Evolutionary conservation across 2,888 invertebrate species (phyloP).

Genomic region (Pantelozetes paolii): DNA sequence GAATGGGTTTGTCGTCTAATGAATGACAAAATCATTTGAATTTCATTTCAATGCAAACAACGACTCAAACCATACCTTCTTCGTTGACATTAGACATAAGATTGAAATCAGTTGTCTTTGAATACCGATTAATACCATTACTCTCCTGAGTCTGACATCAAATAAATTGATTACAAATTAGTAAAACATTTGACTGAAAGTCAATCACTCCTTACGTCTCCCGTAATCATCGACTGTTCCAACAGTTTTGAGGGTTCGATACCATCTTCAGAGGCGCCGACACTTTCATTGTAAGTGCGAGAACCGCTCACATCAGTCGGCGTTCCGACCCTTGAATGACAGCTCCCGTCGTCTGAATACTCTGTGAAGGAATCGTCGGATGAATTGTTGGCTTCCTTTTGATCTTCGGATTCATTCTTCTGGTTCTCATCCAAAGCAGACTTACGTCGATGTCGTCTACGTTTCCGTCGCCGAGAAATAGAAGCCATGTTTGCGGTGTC

Average conservation of each 20-base stretch:
- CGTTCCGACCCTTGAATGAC: background rate
- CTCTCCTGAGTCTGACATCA: slow-evolving; percentile 16
- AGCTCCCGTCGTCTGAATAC: slow-evolving; percentile 9
- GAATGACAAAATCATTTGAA: background rate
- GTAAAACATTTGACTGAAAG: background rate
- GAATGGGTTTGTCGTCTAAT: slow-evolving; percentile 11
- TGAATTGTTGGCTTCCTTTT: slow-evolving; percentile 3
- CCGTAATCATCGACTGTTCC: slow-evolving; percentile 41
- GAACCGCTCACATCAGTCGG: slow-evolving; percentile 25
- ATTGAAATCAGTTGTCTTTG: background rate
- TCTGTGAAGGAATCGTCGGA: slow-evolving; percentile 5
- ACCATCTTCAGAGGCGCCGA: slow-evolving; percentile 23
- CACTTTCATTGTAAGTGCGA: slow-evolving; percentile 20
- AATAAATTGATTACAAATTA: background rate
- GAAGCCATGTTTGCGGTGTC: background rate
- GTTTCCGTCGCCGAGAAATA: background rate
- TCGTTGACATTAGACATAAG: slow-evolving; percentile 9
- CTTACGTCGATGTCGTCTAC: background rate
- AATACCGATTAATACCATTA: slow-evolving; percentile 23
- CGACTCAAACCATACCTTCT: background rate
- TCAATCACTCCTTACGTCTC: slow-evolving; percentile 24
- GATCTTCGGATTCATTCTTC: slow-evolving; percentile 28
- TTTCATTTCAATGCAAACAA: background rate
- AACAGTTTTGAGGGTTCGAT: slow-evolving; percentile 38
- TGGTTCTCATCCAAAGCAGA: background rate